These are phyloP conservation scores for Motacilla alba DNA, from an alignment of 2,113 vertebrate species.

Conservation along the genomic window DNA sequence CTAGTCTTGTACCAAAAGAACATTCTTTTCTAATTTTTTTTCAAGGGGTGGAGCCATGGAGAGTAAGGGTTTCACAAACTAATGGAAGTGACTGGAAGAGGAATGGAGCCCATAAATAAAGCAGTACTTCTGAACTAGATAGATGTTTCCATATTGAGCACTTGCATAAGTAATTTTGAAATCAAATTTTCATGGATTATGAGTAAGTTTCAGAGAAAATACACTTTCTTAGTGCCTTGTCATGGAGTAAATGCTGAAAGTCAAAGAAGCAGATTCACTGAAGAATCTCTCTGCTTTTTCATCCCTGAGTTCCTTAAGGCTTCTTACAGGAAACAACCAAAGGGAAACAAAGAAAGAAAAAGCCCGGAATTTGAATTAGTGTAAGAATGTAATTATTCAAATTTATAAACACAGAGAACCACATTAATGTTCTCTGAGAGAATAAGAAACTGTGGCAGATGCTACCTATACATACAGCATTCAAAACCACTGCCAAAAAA, in stretches of 20 bases:
- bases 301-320: not conserved
- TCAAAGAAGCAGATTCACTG: not conserved
- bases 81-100: not conserved
- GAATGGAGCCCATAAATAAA: not conserved
- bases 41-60: not conserved
- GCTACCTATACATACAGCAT: not conserved
- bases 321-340: not conserved
- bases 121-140: not conserved
- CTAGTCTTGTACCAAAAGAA: not conserved
- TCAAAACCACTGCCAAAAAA: not conserved
- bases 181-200: slow-evolving; percentile 16
- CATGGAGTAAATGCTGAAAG: not conserved
- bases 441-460: not conserved
- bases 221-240: not conserved
- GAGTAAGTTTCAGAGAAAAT: not conserved
- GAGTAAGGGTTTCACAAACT: not conserved
- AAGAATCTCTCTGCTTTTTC: not conserved
- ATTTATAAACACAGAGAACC: not conserved
- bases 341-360: not conserved
- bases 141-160: not conserved
- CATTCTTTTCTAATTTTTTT: not conserved
- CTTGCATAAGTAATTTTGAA: slow-evolving; percentile 23
- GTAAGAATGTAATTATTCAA: not conserved
- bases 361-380: not conserved
- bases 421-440: not conserved